Evolutionary conservation across 2,113 vertebrate species (phyloP).

Genomic region (Dendropsophus ebraccatus): DNA sequence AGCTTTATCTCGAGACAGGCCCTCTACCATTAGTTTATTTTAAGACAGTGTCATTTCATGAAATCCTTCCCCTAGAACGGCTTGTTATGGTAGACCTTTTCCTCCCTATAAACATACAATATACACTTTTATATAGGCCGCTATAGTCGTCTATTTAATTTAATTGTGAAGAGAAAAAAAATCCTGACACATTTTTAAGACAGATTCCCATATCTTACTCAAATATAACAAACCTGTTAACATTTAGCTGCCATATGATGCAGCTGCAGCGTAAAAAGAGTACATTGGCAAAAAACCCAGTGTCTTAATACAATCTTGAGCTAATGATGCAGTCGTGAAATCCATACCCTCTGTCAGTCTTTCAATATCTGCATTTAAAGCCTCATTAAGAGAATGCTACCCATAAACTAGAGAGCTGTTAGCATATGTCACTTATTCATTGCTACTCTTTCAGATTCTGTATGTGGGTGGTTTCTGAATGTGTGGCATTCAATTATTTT

Average conservation of each 20-base stretch:
- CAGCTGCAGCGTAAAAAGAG: constrained; percentile 16
- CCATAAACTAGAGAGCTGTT: constrained; percentile 59
- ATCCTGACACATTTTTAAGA: constrained; percentile 22
- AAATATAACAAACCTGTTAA: constrained; percentile 47
- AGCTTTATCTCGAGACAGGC: neutral
- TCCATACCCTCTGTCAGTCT: constrained; percentile 57
- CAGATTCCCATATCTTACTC: constrained; percentile 9
- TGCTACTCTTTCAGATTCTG: constrained; percentile 66
- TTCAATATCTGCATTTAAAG: constrained; percentile 60
- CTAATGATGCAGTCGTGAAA: constrained; percentile 56
- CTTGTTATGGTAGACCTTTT: neutral
- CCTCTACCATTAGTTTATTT: neutral
- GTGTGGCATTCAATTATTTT: constrained; percentile 71
- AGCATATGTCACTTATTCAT: constrained; percentile 58
- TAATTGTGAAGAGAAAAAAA: neutral
- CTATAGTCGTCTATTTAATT: neutral
- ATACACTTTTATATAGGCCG: neutral
- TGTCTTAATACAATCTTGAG: constrained; percentile 50
- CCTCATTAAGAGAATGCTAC: constrained; percentile 54
- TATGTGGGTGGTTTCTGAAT: constrained; percentile 67
- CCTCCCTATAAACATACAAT: neutral
- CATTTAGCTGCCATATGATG: constrained; percentile 22
- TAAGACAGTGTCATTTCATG: neutral
- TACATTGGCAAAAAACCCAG: constrained; percentile 38
- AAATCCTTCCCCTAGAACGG: neutral